Conservation (phyloP, 2,113 vertebrate species). For the Microcebus ravelobensis region DNA sequence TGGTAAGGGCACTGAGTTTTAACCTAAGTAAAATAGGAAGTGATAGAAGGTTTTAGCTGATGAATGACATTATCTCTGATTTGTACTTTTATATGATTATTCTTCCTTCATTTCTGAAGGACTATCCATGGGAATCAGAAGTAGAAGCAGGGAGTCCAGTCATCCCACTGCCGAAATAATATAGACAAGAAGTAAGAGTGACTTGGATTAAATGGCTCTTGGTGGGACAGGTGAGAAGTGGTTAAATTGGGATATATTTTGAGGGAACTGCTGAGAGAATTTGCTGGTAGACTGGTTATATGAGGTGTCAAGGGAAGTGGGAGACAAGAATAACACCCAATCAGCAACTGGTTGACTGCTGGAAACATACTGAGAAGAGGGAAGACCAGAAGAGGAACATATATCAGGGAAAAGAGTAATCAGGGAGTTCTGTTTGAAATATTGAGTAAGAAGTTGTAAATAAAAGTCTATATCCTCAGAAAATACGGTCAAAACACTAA, state of each 20-base stretch:
- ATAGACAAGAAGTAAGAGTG: not conserved
- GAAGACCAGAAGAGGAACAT: not conserved
- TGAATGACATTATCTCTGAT: not conserved
- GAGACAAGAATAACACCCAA: not conserved
- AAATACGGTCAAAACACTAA: conserved; percentile 27
- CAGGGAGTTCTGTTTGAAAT: not conserved
- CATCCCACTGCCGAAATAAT: not conserved
- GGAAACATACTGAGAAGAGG: not conserved
- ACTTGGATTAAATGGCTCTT: not conserved
- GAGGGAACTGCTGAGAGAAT: not conserved
- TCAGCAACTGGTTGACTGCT: not conserved
- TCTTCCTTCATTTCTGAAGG: not conserved
- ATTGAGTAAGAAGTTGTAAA: not conserved
- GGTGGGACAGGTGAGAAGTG: not conserved
- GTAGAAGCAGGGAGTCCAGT: not conserved
- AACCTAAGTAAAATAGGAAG: not conserved
- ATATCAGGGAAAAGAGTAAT: not conserved
- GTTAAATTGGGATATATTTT: not conserved
- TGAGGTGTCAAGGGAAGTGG: not conserved
- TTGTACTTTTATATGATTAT: not conserved
- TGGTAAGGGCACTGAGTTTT: not conserved
- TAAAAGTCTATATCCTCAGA: not conserved
- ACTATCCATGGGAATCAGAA: not conserved
- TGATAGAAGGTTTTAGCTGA: not conserved
- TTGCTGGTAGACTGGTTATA: not conserved